These are phyloP conservation scores for Eciton burchellii DNA, from an alignment of 1,140 invertebrate species.

Conservation along the genomic window DNA sequence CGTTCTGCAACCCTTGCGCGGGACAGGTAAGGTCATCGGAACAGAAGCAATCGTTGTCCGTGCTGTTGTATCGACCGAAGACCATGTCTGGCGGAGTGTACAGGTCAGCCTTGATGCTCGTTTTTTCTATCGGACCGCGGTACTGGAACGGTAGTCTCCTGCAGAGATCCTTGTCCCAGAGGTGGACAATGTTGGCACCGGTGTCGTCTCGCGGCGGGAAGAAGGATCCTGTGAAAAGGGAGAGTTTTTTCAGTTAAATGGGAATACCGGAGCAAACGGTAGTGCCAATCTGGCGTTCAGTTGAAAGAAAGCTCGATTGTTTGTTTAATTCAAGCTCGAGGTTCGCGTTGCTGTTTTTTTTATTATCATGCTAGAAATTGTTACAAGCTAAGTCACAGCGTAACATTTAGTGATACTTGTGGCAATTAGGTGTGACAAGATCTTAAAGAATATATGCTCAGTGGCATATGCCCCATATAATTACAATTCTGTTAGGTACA, in stretches of 20 bases:
- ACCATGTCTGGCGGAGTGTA: conserved; percentile 90
- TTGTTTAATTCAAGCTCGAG: no score
- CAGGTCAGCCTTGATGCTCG: conserved; percentile 89
- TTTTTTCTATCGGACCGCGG: conserved; percentile 88
- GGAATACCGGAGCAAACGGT: neutral
- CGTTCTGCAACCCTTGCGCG: conserved; percentile 92
- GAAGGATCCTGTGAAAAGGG: conserved; percentile 87
- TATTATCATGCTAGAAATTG: no score
- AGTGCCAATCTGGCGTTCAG: neutral
- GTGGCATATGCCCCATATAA: no score
- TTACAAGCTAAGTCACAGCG: no score
- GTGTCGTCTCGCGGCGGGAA: conserved; percentile 91
- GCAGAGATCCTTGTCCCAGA: conserved; percentile 95
- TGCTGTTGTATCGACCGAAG: conserved; percentile 88
- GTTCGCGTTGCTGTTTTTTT: no score
- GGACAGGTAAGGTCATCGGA: conserved; percentile 88
- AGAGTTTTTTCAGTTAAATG: no score
- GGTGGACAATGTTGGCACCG: conserved; percentile 90
- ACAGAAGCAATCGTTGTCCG: conserved; percentile 93
- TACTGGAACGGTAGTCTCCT: conserved; percentile 92
- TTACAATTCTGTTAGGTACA: no score
- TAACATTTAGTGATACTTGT: no score
- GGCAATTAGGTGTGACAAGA: no score
- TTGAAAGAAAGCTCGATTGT: no score
- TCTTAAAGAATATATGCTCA: no score